Evolutionary conservation across 2,797 vertebrate species (phyloP).

Genomic region (Valencia hispanica): DNA sequence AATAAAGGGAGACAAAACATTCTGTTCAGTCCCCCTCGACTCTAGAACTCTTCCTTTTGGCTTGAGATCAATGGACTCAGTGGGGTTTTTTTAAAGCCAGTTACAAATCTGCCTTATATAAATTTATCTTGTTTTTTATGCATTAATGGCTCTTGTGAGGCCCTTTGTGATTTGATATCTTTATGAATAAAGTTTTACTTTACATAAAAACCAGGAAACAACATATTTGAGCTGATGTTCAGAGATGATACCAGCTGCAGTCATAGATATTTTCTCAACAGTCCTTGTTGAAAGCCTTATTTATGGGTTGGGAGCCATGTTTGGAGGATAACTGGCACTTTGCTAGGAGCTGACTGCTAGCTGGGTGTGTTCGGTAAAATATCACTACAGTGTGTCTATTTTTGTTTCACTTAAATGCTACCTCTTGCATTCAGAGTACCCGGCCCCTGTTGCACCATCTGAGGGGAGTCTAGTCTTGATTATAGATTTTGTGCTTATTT

Average conservation of each 20-base stretch:
- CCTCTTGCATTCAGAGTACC: conserved; percentile 11
- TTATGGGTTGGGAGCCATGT: background rate
- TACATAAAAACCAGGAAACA: background rate
- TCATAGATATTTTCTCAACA: background rate
- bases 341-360: background rate
- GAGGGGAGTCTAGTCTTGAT: conserved; percentile 51
- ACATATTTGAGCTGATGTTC: background rate
- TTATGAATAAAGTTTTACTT: background rate
- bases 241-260: background rate
- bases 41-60: too few species aligned
- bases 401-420: conserved; percentile 40
- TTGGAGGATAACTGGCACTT: conserved; percentile 4
- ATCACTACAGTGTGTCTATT: conserved; percentile 36
- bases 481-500: conserved; percentile 73
- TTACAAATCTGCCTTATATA: background rate
- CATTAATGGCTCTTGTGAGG: background rate
- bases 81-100: background rate
- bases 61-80: too few species aligned
- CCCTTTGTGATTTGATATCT: background rate
- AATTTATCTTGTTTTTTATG: background rate
- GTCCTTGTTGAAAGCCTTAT: background rate
- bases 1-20: too few species aligned
- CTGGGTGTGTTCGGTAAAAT: conserved; percentile 48
- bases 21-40: too few species aligned
- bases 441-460: conserved; percentile 13